Conservation (phyloP, 2,888 invertebrate species). For the Eurois occulta region DNA sequence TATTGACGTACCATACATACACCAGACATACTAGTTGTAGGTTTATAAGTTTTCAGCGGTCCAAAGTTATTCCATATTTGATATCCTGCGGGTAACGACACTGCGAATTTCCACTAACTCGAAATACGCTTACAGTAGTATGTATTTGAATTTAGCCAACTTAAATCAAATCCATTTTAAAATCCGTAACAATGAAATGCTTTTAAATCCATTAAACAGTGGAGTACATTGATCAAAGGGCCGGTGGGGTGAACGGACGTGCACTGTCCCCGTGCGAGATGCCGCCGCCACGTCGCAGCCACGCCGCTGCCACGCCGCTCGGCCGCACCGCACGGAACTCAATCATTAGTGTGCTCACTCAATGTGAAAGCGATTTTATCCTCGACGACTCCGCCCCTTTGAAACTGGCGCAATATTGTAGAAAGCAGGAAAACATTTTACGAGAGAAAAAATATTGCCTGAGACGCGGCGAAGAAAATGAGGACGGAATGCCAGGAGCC, state of each 20-base stretch:
- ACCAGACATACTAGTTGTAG: too few species aligned
- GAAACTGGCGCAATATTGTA: constrained; percentile 89
- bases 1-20: constrained; percentile 51
- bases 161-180: constrained; percentile 68
- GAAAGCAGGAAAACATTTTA: constrained; percentile 89
- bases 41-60: constrained; percentile 11
- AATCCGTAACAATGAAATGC: constrained; percentile 81
- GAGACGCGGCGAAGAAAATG: constrained; percentile 85
- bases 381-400: constrained; percentile 84
- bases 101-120: constrained; percentile 12
- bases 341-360: constrained; percentile 90
- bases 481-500: constrained; percentile 85
- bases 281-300: constrained; percentile 61
- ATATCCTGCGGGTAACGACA: constrained; percentile 25
- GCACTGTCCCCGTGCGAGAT: constrained; percentile 68
- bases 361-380: constrained; percentile 89
- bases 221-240: constrained; percentile 83
- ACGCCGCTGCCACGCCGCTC: constrained; percentile 55
- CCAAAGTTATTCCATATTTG: constrained; percentile 28
- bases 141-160: constrained; percentile 57
- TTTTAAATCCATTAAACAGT: constrained; percentile 85
- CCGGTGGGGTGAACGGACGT: constrained; percentile 70
- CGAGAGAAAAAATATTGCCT: constrained; percentile 84
- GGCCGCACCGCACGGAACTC: constrained; percentile 86
- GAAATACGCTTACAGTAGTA: constrained; percentile 12